Evolutionary conservation across 2,888 invertebrate genomes (phyloP).

Genomic region (Eristalinus aeneus): DNA sequence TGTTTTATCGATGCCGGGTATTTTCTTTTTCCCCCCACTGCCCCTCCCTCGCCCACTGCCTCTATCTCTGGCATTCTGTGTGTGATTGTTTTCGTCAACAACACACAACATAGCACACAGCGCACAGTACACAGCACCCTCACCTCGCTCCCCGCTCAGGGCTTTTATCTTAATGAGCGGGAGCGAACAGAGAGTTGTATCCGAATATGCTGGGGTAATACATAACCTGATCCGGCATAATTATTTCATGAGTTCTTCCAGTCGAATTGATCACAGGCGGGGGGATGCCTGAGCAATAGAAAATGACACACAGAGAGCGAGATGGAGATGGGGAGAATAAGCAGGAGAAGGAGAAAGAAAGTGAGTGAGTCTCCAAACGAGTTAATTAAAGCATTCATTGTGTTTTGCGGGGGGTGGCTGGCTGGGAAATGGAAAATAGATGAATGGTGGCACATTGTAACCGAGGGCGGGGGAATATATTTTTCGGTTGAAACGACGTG

Average conservation of each 20-base stretch:
- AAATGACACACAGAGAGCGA: not conserved
- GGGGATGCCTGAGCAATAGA: not conserved
- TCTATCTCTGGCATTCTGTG: constrained; percentile 32
- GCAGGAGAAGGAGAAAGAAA: too few relatives aligned
- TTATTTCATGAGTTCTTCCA: constrained; percentile 62
- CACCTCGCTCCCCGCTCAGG: constrained; percentile 11
- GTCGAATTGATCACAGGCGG: constrained; percentile 50
- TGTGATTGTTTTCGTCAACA: constrained; percentile 52
- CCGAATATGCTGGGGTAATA: constrained; percentile 7
- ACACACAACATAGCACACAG: not conserved
- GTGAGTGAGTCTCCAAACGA: constrained; percentile 39
- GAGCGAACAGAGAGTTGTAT: constrained; percentile 38
- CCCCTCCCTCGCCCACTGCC: not conserved
- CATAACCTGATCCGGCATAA: constrained; percentile 52
- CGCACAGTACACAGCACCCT: not conserved
- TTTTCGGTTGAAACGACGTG: not conserved
- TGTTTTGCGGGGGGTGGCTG: not conserved
- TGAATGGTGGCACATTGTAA: constrained; percentile 19
- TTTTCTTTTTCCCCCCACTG: constrained; percentile 16
- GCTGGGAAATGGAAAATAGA: not conserved
- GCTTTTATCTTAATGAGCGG: constrained; percentile 66
- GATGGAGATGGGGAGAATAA: not conserved
- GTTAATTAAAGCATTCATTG: constrained; percentile 53
- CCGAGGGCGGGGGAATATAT: constrained; percentile 37
- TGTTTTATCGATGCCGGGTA: constrained; percentile 68